Evolutionary conservation across 2,888 invertebrate genomes (phyloP).

Genomic region (Pheosia tremula): DNA sequence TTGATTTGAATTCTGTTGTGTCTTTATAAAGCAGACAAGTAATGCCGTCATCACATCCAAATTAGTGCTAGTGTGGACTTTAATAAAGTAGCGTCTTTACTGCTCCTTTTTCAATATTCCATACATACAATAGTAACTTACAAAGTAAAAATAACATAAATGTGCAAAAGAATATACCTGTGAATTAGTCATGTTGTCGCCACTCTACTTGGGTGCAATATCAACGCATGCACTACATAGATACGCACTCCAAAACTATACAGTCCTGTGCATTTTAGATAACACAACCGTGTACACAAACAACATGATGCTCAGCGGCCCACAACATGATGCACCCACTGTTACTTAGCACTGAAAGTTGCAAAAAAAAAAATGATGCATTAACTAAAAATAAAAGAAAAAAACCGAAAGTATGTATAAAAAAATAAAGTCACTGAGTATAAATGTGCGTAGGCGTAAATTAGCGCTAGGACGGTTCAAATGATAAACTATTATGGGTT

Average conservation of each 20-base stretch:
- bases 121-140: neutral
- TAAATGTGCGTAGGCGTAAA: slow-evolving; percentile 49
- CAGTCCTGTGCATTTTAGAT: slow-evolving; percentile 77
- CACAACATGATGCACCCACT: slow-evolving; percentile 79
- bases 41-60: neutral
- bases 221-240: slow-evolving; percentile 80
- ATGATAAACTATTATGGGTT: slow-evolving; percentile 52
- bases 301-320: slow-evolving; percentile 73
- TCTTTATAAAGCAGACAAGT: neutral
- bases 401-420: slow-evolving; percentile 51
- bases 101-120: neutral
- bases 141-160: slow-evolving; percentile 36
- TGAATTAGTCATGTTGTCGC: slow-evolving; percentile 85
- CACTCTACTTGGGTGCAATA: slow-evolving; percentile 70
- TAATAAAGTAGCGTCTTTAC: neutral
- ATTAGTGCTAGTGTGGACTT: neutral
- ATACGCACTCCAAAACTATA: slow-evolving; percentile 73
- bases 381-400: slow-evolving; percentile 61
- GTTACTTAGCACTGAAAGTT: slow-evolving; percentile 78
- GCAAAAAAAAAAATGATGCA: slow-evolving; percentile 71
- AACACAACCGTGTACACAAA: slow-evolving; percentile 70
- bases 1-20: slow-evolving; percentile 1
- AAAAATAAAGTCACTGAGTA: slow-evolving; percentile 38
- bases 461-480: slow-evolving; percentile 52
- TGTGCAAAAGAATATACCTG: slow-evolving; percentile 80